These are phyloP conservation scores for Andrena chrysosceles DNA, from an alignment of 2,888 invertebrate species.

Conservation along the genomic window DNA sequence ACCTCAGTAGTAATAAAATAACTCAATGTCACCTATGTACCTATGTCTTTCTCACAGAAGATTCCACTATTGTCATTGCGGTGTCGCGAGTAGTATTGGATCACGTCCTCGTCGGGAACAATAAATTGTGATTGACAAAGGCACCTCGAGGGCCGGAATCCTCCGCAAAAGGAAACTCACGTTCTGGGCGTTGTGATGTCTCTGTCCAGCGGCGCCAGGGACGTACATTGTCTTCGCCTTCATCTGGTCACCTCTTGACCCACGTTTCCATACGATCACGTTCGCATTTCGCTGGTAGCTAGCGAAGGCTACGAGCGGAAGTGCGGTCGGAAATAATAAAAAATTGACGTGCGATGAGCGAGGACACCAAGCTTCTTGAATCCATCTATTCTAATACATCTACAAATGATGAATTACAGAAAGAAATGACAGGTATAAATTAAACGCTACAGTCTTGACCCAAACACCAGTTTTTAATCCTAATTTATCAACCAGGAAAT, in stretches of 20 bases:
- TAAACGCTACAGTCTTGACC: no score
- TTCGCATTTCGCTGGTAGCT: conserved; percentile 58
- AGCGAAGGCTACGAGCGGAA: conserved; percentile 45
- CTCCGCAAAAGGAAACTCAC: conserved; percentile 37
- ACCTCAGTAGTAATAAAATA: no score
- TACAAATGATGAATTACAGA: no score
- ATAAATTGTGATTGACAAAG: conserved; percentile 73
- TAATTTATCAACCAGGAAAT: no score
- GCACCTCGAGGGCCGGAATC: conserved; percentile 52
- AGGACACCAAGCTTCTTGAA: background rate
- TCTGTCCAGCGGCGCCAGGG: conserved; percentile 65
- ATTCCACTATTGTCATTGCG: background rate
- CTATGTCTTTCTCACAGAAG: no score
- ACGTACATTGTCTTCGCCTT: conserved; percentile 74
- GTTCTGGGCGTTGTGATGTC: conserved; percentile 69
- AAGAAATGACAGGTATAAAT: no score
- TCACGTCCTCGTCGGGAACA: conserved; percentile 5
- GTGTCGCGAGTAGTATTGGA: background rate
- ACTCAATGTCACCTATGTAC: no score
- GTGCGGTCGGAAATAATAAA: background rate
- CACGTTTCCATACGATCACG: conserved; percentile 74
- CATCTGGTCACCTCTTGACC: conserved; percentile 76
- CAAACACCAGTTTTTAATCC: no score
- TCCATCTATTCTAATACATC: no score
- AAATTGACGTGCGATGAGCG: background rate